A percentile compares a stretch with the other conserved stretches of the same genome.
Conservation (phyloP, 2,113 vertebrate genomes). For the Psilopsiagon aurifrons region DNA sequence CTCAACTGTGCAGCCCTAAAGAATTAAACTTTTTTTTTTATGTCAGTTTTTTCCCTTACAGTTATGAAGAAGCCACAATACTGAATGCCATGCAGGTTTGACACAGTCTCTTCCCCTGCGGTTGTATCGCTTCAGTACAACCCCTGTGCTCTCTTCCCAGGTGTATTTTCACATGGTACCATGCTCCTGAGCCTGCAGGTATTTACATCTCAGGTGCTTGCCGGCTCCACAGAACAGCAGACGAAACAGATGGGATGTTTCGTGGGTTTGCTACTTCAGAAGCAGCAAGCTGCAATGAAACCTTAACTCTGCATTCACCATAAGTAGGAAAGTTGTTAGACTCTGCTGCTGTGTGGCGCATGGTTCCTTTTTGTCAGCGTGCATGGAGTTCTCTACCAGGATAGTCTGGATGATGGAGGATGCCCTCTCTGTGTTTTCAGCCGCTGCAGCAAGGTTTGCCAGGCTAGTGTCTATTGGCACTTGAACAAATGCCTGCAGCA, state of each 20-base stretch:
- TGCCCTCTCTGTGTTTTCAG: background rate
- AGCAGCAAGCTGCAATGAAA: background rate
- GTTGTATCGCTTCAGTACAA: background rate
- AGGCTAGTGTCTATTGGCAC: background rate
- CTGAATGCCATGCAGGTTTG: background rate
- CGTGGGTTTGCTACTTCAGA: background rate
- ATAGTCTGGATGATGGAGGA: background rate
- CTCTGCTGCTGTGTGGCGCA: fast-evolving
- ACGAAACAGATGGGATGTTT: background rate
- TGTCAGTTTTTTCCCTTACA: background rate
- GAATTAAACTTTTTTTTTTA: background rate
- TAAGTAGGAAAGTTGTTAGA: background rate
- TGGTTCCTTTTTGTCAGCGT: background rate
- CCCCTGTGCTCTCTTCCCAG: background rate
- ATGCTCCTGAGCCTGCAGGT: background rate
- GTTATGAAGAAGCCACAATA: background rate
- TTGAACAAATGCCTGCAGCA: background rate
- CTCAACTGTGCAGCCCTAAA: background rate
- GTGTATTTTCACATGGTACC: background rate
- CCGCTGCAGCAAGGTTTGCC: background rate
- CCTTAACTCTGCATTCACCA: background rate
- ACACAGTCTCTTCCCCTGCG: background rate
- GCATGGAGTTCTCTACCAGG: background rate
- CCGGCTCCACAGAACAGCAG: background rate
- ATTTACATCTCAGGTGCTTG: background rate